Conservation (phyloP, 2,888 invertebrate genomes). For the Cerastis rubricosa region DNA sequence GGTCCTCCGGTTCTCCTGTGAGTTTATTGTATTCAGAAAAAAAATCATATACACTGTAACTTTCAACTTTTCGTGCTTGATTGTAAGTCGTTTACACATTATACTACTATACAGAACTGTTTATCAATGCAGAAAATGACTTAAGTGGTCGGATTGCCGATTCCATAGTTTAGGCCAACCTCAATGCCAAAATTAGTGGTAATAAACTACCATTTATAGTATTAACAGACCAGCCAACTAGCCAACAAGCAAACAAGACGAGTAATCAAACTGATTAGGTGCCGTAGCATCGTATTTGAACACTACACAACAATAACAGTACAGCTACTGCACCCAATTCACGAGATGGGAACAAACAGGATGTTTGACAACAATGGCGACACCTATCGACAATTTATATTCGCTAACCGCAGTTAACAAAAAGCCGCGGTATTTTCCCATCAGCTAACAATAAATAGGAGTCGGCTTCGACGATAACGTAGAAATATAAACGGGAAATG, state of each 20-base stretch:
- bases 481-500: conserved; percentile 88
- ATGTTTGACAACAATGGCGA: conserved; percentile 32
- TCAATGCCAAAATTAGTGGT: conserved; percentile 42
- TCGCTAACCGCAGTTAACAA: conserved; percentile 62
- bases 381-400: conserved; percentile 52
- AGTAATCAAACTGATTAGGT: conserved; percentile 62
- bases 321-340: conserved; percentile 26
- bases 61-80: neutral
- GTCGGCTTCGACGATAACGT: conserved; percentile 67
- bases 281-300: conserved; percentile 34
- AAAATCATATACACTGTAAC: conserved; percentile 18
- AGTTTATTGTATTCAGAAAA: conserved; percentile 43
- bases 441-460: conserved; percentile 64
- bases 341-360: conserved; percentile 37
- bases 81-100: neutral
- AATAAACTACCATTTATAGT: conserved; percentile 40
- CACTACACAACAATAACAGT: conserved; percentile 34
- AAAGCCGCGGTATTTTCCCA: conserved; percentile 62
- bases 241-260: conserved; percentile 55
- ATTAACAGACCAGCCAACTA: conserved; percentile 41
- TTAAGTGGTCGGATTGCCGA: neutral
- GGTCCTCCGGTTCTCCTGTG: conserved; percentile 39
- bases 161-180: conserved; percentile 19
- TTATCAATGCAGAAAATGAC: conserved; percentile 11
- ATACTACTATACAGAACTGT: neutral